A percentile compares a stretch with the other conserved stretches of the same genome.
Conservation (phyloP, 2,113 vertebrate species). For the Melanerpes aurifrons region DNA sequence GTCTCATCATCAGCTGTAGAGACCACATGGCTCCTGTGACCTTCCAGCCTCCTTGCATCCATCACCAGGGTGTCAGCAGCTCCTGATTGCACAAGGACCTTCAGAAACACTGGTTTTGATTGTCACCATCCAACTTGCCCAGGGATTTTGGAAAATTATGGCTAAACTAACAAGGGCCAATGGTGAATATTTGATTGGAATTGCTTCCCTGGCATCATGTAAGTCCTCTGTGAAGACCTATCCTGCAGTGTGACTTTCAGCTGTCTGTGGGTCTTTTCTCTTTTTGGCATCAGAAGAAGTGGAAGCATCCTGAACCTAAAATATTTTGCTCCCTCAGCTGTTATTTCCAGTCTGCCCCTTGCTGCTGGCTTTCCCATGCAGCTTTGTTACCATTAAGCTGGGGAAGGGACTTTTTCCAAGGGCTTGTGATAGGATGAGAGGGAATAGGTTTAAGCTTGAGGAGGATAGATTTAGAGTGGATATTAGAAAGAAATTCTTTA, state of each 20-base stretch:
- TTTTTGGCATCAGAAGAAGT: no score
- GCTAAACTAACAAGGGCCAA: neutral
- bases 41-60: neutral
- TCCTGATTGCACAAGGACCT: neutral
- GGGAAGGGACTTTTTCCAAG: no score
- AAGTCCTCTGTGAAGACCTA: neutral
- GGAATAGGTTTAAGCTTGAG: no score
- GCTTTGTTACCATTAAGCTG: no score
- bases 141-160: accelerated
- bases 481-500: no score
- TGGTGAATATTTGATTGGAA: neutral
- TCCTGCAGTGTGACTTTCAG: neutral
- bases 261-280: neutral
- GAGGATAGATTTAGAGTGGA: no score
- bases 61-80: neutral
- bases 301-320: no score
- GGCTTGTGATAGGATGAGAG: no score
- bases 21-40: neutral
- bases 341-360: no score
- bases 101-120: accelerated
- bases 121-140: accelerated
- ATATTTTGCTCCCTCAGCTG: no score
- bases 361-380: no score
- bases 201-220: neutral
- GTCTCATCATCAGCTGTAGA: neutral